Evolutionary conservation across 2,113 vertebrate species (phyloP), one percentile per base, ranked within the genome.

Genomic region (Dolichallabes microphthalmus): DNA sequence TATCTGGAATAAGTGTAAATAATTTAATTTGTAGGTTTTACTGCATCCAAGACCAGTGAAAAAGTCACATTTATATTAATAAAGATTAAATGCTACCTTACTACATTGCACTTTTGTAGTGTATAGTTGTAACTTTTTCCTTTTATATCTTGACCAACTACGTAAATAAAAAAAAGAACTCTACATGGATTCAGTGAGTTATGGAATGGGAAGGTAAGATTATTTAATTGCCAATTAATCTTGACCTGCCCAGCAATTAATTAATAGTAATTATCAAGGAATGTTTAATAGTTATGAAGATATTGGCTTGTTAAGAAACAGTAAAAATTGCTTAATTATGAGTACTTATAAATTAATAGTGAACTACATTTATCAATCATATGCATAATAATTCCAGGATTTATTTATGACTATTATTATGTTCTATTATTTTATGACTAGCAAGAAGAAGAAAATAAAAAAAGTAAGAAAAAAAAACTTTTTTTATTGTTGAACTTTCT

Each of bases 401-500:
- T 75, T 0, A 19, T 19, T 30, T 55, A 57, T 77, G 3, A 77
- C 17, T 55, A 57, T 55, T 32, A 53, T 55, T 17, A 1, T 9
- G 39, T 73, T 53, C 22, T 50, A n/a, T 52, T 75, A 75, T 75
- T 7, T 74, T 13, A 27, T n/a, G 50, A 2, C 1, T 50, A n/a
- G 39, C 45, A 74, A n/a, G 12, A n/a, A n/a, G n/a, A n/a, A n/a
- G 3, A 17, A 0, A 53, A n/a, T n/a, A n/a, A 12, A 52, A 19
- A 2, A 74, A 7, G 11, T 52, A n/a, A 25, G 57, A 19, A 7
- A 76, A 55, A 22, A 53, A 55, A 13, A 53, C 73, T 15, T 45
- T 53, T 75, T 27, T 53, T n/a, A 53, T 57, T 30, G 53, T 57
- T 27, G 64, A 88, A 79, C 80, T 50, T 35, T 52, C 74, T 82